A percentile compares a stretch with the other conserved stretches of the same genome.
Evolutionary conservation across 2,113 vertebrate genomes (phyloP).

Genomic region (Spermophilus dauricus): DNA sequence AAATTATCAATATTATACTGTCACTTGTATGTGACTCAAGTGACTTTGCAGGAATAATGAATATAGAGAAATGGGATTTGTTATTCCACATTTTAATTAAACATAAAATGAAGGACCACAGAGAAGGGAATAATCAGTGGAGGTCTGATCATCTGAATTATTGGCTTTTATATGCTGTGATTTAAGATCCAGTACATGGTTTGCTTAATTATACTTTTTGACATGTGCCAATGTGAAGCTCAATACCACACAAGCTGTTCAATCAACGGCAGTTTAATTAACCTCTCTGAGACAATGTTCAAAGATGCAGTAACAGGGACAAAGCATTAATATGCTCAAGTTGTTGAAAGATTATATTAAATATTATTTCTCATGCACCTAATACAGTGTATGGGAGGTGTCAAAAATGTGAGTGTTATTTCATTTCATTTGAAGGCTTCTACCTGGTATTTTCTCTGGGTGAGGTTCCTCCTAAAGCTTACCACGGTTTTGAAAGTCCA

Average conservation of each 20-base stretch:
- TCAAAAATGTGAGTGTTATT: background rate
- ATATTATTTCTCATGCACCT: background rate
- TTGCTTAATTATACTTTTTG: background rate
- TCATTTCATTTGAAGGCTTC: background rate
- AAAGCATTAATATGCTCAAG: background rate
- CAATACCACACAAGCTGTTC: background rate
- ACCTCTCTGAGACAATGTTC: constrained; percentile 1
- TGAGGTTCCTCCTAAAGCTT: background rate
- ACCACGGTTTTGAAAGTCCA: background rate
- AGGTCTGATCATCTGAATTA: background rate
- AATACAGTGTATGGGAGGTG: background rate
- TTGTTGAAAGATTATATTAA: background rate
- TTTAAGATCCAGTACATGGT: background rate
- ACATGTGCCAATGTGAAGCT: background rate
- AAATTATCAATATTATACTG: constrained; percentile 68
- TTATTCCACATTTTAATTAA: constrained; percentile 73
- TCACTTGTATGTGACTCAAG: constrained; percentile 39
- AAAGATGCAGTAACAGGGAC: background rate
- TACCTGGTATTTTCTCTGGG: background rate
- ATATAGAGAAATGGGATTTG: constrained; percentile 50
- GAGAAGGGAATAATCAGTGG: background rate
- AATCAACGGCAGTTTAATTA: constrained; percentile 29
- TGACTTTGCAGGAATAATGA: constrained; percentile 66
- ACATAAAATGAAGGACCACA: constrained; percentile 32
- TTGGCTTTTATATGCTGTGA: background rate